A percentile compares a stretch with the other conserved stretches of the same genome.
phyloP scores from a whole-genome alignment of 1,140 invertebrate species.

The Periplaneta americana region DNA sequence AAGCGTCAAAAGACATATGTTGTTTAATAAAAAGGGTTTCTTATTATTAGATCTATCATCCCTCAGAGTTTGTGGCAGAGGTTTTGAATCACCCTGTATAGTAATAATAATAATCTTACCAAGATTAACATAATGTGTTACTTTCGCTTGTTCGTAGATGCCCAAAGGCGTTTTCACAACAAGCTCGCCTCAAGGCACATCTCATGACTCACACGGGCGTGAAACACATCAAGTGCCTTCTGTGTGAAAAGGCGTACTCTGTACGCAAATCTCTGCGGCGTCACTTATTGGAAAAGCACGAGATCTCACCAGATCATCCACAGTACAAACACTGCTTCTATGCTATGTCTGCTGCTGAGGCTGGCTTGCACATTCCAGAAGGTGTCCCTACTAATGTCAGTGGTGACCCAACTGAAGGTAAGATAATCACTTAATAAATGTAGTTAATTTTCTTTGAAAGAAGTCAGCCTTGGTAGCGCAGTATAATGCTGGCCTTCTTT shows the following conservation, averaged over 20 bases:
- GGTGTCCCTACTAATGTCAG: not conserved
- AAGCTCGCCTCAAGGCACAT: slow-evolving; percentile 21
- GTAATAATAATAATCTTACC: no score
- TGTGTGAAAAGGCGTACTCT: slow-evolving; percentile 24
- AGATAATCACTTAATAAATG: no score
- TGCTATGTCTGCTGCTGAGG: slow-evolving; percentile 23
- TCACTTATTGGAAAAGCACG: slow-evolving; percentile 23
- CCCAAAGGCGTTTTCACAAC: slow-evolving; percentile 21
- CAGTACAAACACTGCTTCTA: slow-evolving; percentile 24
- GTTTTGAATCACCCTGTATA: no score
- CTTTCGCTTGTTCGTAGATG: slow-evolving; percentile 17
- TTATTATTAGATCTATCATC: no score
- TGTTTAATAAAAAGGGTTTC: no score
- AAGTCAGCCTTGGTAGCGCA: no score
- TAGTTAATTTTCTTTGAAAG: no score
- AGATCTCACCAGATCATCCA: slow-evolving; percentile 21
- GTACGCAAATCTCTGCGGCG: slow-evolving; percentile 21
- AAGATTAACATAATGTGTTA: no score
- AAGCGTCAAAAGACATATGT: no score
- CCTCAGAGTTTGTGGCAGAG: no score
- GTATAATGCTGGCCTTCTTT: no score
- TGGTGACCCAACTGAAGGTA: not conserved
- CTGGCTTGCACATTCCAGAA: slow-evolving; percentile 21
- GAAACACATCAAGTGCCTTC: slow-evolving; percentile 24
- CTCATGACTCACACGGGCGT: slow-evolving; percentile 26